Conservation (phyloP, 2,888 invertebrate genomes). For the Papilio elwesi region DNA sequence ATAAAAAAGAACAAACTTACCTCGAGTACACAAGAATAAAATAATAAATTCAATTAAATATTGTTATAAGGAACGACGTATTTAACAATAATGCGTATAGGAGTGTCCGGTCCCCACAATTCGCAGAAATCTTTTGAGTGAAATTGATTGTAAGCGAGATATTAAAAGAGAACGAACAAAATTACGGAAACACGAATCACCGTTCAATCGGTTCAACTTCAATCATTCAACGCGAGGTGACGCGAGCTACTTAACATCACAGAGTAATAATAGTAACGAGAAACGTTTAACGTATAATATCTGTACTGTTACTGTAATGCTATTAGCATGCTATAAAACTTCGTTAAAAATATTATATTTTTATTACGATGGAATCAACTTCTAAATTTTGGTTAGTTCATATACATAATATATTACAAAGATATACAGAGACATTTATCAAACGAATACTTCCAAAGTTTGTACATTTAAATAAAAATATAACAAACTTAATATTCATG, state of each 20-base stretch:
- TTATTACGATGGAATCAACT: no score
- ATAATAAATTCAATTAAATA: slow-evolving; percentile 2
- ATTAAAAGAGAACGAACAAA: slow-evolving; percentile 35
- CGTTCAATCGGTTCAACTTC: slow-evolving; percentile 12
- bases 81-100: not conserved
- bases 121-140: slow-evolving; percentile 29
- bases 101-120: slow-evolving; percentile 3
- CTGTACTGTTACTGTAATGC: not conserved
- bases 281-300: slow-evolving; percentile 8
- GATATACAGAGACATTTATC: no score
- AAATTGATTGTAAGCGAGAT: slow-evolving; percentile 30
- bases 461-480: no score
- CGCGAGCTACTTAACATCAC: slow-evolving; percentile 21
- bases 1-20: slow-evolving; percentile 30
- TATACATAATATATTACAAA: no score
- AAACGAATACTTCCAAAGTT: no score
- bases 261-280: slow-evolving; percentile 6
- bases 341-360: not conserved
- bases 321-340: not conserved
- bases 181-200: slow-evolving; percentile 29
- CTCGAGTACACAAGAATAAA: slow-evolving; percentile 6
- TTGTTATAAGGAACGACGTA: not conserved
- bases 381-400: no score
- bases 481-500: no score
- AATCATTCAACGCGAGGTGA: slow-evolving; percentile 27